Evolutionary conservation across 2,113 vertebrate genomes (phyloP).

Genomic region (Pterocles gutturalis): DNA sequence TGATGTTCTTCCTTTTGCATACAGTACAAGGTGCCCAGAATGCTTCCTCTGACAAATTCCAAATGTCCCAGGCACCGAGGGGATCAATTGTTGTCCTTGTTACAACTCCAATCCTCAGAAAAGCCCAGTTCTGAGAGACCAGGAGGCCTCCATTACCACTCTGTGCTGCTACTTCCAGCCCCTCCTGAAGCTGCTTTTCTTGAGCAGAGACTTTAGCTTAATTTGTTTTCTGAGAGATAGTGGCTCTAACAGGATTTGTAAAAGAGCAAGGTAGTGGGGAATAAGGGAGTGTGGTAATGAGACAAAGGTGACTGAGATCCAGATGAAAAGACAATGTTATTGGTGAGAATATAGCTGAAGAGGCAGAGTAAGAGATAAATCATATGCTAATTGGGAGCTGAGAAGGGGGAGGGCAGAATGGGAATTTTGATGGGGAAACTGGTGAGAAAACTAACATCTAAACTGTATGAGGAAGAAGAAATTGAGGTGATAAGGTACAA

Average conservation of each 20-base stretch:
- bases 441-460: not conserved
- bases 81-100: not conserved
- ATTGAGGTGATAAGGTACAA: not conserved
- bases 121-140: not conserved
- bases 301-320: not conserved
- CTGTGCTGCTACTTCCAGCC: not conserved
- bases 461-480: not conserved
- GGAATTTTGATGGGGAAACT: not conserved
- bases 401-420: not conserved
- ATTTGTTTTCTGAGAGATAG: not conserved
- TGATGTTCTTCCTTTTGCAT: not conserved
- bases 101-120: not conserved
- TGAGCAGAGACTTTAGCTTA: not conserved
- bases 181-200: not conserved
- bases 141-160: not conserved
- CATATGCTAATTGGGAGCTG: not conserved
- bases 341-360: not conserved
- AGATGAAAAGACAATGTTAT: not conserved
- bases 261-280: not conserved
- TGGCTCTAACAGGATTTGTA: not conserved
- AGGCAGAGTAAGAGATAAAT: not conserved
- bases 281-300: accelerated
- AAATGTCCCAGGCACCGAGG: accelerated
- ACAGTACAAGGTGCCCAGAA: not conserved
- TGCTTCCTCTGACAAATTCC: not conserved